These are phyloP conservation scores for Huso huso DNA, from an alignment of 2,797 vertebrate genomes.

Conservation along the genomic window DNA sequence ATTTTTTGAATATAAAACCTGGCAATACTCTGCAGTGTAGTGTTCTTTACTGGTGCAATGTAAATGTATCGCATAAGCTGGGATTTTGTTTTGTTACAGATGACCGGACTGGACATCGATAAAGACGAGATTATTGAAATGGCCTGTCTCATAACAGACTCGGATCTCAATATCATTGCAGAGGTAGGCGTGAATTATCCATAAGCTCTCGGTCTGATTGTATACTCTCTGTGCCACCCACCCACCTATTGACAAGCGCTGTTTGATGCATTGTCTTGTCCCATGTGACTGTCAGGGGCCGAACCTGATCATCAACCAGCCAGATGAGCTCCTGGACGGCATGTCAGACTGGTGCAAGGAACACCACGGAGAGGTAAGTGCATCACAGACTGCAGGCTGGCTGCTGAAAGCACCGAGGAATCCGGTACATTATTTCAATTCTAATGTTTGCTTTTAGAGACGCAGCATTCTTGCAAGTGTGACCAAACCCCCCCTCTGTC, in stretches of 20 bases:
- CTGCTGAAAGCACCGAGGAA: background rate
- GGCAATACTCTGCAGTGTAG: background rate
- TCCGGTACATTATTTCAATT: background rate
- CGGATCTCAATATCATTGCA: conserved; percentile 77
- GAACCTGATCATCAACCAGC: conserved; percentile 88
- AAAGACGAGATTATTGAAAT: conserved; percentile 92
- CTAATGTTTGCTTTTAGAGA: too few species aligned
- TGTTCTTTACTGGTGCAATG: background rate
- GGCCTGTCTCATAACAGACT: conserved; percentile 90
- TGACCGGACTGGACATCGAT: conserved; percentile 89
- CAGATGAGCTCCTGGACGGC: conserved; percentile 75
- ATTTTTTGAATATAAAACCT: background rate
- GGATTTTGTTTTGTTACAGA: conserved; percentile 50
- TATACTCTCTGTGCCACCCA: background rate
- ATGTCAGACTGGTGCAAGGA: conserved; percentile 97
- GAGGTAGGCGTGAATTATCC: conserved; percentile 55
- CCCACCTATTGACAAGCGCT: background rate
- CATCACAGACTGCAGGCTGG: background rate
- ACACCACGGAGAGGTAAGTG: conserved; percentile 83
- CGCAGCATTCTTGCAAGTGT: background rate
- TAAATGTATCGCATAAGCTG: too few species aligned
- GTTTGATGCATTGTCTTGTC: background rate
- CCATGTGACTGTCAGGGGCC: conserved; percentile 66
- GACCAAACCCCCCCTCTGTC: too few species aligned
- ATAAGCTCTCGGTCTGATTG: background rate